These are phyloP conservation scores for Hybos culiciformis DNA, from an alignment of 2,888 invertebrate species.

Conservation along the genomic window DNA sequence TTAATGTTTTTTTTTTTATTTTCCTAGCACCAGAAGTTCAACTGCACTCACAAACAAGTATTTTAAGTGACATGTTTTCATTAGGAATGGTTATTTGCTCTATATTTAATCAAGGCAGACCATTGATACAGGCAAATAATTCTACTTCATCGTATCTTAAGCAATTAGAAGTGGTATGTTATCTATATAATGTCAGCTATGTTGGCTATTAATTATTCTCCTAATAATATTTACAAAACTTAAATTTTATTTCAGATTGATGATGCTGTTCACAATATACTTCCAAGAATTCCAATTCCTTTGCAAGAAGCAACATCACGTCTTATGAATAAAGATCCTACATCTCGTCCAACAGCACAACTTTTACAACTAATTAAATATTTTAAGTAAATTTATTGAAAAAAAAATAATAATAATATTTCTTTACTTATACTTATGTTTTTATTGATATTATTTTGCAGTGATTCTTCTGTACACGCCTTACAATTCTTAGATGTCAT, in stretches of 20 bases:
- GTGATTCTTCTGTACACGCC: conserved; percentile 81
- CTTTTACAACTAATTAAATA: conserved; percentile 79
- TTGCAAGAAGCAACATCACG: conserved; percentile 80
- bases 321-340: conserved; percentile 68
- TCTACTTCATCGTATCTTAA: conserved; percentile 78
- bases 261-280: conserved; percentile 60
- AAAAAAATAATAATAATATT: not conserved
- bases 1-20: not conserved
- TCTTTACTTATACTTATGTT: conserved; percentile 1
- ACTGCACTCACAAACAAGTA: conserved; percentile 63
- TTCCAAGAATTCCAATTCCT: conserved; percentile 66
- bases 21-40: conserved; percentile 82
- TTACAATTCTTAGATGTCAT: conserved; percentile 87
- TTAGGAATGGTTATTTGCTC: conserved; percentile 88
- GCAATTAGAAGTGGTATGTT: conserved; percentile 77
- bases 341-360: conserved; percentile 81
- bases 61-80: conserved; percentile 92
- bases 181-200: no score
- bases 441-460: conserved; percentile 26
- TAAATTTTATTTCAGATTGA: conserved; percentile 50
- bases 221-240: conserved; percentile 8
- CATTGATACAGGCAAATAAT: conserved; percentile 82
- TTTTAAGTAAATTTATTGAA: conserved; percentile 55
- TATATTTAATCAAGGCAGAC: conserved; percentile 79
- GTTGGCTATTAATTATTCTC: no score